A percentile compares a stretch with the other conserved stretches of the same genome.
Conservation (phyloP, 2,797 vertebrate species). For the Danio jaintianensis region DNA sequence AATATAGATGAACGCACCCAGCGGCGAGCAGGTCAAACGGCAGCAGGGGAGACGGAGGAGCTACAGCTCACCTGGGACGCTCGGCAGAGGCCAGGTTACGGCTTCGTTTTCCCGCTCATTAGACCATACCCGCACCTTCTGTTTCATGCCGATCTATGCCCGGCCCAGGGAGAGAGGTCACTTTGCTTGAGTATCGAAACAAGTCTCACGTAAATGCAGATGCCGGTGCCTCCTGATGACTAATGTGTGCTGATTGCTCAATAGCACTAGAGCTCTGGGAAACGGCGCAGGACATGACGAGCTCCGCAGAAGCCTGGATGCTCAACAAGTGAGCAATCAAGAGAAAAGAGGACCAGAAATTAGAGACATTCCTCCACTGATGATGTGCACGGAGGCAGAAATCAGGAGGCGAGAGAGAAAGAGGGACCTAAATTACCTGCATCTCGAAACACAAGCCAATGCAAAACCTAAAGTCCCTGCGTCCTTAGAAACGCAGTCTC, state of each 20-base stretch:
- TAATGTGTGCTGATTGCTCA: constrained; percentile 47
- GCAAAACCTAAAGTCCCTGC: constrained; percentile 74
- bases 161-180: constrained; percentile 66
- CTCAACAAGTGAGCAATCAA: constrained; percentile 81
- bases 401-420: constrained; percentile 70
- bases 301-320: constrained; percentile 73
- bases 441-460: constrained; percentile 73
- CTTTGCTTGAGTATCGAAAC: not conserved
- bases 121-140: constrained; percentile 68
- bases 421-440: constrained; percentile 70
- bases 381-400: constrained; percentile 77
- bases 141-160: constrained; percentile 58
- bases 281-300: constrained; percentile 63
- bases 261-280: constrained; percentile 27
- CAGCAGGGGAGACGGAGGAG: constrained; percentile 66
- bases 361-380: constrained; percentile 72
- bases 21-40: constrained; percentile 67
- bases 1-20: constrained; percentile 58
- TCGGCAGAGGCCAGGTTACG: constrained; percentile 59
- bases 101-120: constrained; percentile 74
- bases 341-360: constrained; percentile 74
- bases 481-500: constrained; percentile 52
- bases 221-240: constrained; percentile 32
- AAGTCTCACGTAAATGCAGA: constrained; percentile 20
- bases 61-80: constrained; percentile 68